Evolutionary conservation across 2,113 vertebrate species (phyloP).

Genomic region (Tachuris rubrigastra): DNA sequence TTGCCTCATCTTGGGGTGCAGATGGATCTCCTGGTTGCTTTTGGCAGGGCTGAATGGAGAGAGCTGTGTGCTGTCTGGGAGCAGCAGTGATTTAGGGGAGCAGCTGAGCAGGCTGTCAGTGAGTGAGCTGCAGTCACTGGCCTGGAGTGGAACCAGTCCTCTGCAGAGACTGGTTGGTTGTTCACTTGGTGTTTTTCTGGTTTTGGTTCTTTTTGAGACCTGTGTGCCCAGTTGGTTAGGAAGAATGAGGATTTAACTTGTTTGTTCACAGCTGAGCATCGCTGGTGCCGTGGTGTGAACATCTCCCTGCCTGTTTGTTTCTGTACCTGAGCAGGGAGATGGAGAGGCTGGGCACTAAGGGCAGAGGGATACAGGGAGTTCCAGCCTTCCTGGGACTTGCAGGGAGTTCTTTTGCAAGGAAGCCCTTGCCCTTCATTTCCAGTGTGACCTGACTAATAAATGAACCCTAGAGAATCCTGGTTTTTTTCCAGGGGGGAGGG

Average conservation of each 20-base stretch:
- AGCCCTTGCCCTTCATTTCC: neutral
- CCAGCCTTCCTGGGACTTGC: neutral
- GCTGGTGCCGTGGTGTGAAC: neutral
- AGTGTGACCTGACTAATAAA: neutral
- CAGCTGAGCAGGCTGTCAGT: neutral
- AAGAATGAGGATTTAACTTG: neutral
- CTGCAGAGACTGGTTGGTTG: neutral
- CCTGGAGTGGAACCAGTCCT: neutral
- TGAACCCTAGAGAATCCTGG: fast-evolving
- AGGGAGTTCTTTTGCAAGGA: neutral
- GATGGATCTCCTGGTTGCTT: neutral
- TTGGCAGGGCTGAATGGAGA: neutral
- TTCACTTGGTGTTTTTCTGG: neutral
- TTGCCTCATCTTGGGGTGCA: neutral
- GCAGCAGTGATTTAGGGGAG: neutral
- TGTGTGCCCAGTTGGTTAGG: neutral
- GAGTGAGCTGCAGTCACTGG: neutral
- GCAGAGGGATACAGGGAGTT: neutral
- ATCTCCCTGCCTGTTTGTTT: fast-evolving
- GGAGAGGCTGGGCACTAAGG: neutral
- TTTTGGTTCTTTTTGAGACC: neutral
- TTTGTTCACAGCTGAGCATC: neutral
- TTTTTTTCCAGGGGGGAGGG: neutral
- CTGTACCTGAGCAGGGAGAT: neutral
- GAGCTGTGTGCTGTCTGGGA: neutral